A percentile compares a stretch with the other conserved stretches of the same genome.
These are phyloP conservation scores for Cassiopea xamachana DNA, from an alignment of 30 jellyfish, hydroid and myxozoan genomes.

Conservation along the genomic window DNA sequence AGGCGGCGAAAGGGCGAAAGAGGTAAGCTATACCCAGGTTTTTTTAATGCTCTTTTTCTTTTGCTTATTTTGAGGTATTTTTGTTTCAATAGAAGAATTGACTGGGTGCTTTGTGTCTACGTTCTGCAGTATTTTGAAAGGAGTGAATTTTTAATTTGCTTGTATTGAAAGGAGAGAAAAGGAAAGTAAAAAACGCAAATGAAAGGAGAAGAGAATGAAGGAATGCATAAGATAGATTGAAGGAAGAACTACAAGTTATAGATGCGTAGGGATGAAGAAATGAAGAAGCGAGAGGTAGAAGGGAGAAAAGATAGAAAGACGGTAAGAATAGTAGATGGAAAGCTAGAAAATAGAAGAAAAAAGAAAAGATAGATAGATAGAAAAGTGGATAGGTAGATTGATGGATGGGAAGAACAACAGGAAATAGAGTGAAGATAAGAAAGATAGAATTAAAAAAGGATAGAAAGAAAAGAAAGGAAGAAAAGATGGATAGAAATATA, in stretches of 20 bases:
- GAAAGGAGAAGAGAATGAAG: background rate
- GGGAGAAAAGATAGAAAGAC: background rate
- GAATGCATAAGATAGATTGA: background rate
- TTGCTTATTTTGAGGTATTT: no score
- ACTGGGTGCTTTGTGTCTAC: no score
- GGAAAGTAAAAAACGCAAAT: background rate
- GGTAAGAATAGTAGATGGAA: background rate
- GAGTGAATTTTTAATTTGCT: no score
- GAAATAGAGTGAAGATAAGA: no score
- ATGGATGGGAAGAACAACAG: no score
- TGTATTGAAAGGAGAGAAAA: background rate
- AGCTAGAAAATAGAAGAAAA: background rate
- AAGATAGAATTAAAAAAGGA: no score
- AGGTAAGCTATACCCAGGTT: background rate
- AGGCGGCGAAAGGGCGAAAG: conserved; percentile 51
- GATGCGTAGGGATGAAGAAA: background rate
- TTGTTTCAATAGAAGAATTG: no score
- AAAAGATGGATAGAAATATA: background rate
- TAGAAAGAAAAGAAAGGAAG: background rate
- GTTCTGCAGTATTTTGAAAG: no score
- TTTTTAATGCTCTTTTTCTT: background rate
- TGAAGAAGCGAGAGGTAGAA: background rate
- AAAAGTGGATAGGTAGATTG: no score
- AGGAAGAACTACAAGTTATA: background rate
- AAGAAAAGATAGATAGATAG: background rate